Base-by-base conservation (phyloP, 2,888 invertebrate species). In the Thysanoteuthis rhombus region DNA sequence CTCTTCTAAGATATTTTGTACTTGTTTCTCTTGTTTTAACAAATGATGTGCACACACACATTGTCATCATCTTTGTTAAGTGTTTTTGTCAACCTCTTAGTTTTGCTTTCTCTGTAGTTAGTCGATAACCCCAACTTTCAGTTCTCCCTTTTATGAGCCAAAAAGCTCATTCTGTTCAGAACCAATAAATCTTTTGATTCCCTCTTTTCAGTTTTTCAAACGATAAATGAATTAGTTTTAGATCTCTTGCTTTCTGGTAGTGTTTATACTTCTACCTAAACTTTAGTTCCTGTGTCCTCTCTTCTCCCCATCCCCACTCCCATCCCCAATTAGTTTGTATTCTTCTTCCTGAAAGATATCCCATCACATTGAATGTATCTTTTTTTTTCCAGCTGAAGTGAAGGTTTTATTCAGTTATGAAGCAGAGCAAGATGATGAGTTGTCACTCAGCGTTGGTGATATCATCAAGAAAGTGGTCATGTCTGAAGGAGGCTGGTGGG, bases 401-500 rank as follows among this genome's bases (percentile, higher is more conserved):
- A 97, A 98, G 96, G 99, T 98, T 94, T 98, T 99, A 97, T 98
- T 98, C 97, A 98, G 98, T 40, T 97, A 97, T 94, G 95, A 95
- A 95, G 99, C 99, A 93, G 98, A 98, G 96, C 98, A 99, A 97
- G 97, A 98, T 1, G 98, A 98, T 97, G 99, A 99, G 97, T 97
- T 99, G 96, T 98, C 98, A 92, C 98, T 99, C 95, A 98, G 98
- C 95, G 98, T 98, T 96, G 99, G 99, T 94, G 98, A 99, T 97
- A 97, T 98, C 94, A 98, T 99, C 96, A 98, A 98, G 95, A 98
- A 98, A 96, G 98, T 99, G 93, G 98, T 98, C 96, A 98, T 98
- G 95, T 98, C 98, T 96, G 97, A 98, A 47, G 98, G 98, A 94
- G 99, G 99, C 94, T 99, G 99, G 99, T 99, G 98, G 98, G 98